Conservation (phyloP, 1,140 invertebrate species). For the Papilio polyxenes region DNA sequence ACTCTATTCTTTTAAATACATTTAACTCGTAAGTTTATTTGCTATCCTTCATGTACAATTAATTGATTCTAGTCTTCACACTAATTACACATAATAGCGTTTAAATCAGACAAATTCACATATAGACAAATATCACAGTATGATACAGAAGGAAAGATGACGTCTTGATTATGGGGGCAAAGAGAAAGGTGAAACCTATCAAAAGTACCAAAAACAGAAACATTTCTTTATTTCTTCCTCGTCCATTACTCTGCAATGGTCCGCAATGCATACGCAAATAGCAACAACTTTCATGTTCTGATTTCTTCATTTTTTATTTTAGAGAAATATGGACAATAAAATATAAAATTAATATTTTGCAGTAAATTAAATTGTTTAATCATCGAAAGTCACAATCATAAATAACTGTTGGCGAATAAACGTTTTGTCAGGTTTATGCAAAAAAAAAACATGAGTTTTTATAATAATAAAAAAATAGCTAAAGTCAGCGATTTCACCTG, state of each 20-base stretch:
- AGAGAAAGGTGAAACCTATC: neutral
- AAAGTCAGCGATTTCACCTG: too few species aligned
- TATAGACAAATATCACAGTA: conserved; percentile 26
- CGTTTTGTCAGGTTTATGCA: too few species aligned
- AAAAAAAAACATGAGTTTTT: too few species aligned
- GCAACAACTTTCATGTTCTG: neutral
- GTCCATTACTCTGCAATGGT: too few species aligned
- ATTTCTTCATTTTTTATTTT: neutral
- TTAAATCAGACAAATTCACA: neutral
- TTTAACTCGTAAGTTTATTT: conserved; percentile 27
- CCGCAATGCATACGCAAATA: too few species aligned
- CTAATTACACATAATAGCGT: conserved; percentile 28
- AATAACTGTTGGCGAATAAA: too few species aligned
- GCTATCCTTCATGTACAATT: conserved; percentile 21
- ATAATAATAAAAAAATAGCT: too few species aligned
- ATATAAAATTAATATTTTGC: neutral
- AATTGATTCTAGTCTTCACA: conserved; percentile 37
- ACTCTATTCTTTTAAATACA: conserved; percentile 5
- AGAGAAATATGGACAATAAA: neutral
- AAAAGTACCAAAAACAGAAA: too few species aligned
- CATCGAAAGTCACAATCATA: too few species aligned
- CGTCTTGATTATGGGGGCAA: neutral
- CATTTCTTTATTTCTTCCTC: too few species aligned
- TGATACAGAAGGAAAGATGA: neutral
- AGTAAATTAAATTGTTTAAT: neutral